Evolutionary conservation across 2,888 invertebrate genomes (phyloP), one percentile per base, ranked within the genome.

Genomic region (Eretmocerus hayati): DNA sequence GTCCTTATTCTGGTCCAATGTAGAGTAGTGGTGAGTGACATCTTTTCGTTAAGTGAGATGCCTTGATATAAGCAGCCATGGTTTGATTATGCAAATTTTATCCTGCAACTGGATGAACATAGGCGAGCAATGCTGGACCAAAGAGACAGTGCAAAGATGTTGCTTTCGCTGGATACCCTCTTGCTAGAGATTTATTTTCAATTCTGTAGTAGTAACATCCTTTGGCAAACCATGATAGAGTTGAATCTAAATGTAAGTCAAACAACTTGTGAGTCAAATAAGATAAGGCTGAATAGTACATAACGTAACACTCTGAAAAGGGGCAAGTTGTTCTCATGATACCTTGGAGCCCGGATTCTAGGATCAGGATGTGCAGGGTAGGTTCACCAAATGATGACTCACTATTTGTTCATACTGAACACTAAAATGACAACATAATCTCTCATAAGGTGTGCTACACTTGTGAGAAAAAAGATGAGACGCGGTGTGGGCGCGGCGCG

Each of bases 51-150:
- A 96, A 75, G 71, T 96, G 94, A 4, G 91, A 90, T 2, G 96
- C 96, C 75, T 96, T 94, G 69, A 97, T 95, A 73, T 99, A 99
- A 0, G 97, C 96, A 2, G 96, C 96, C 93, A 97, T 97, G 5
- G 99, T 97, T 71, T 95, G 95, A 73, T 96, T 95, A 68, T 95
- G 94, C 66, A 99, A 99, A 69, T 90, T 92, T 74, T 96, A 95
- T 23, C 87, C 84, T 8, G 95, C 95, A 75, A 99, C 96, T 21
- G 96, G 94, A 75, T 99, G 99, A 0, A 97, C 99, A 72, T 94
- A 96, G 0, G 94, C 91, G 42, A 99, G 74, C 97, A 97, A 99
- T 23, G 94, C 96, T 53, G 96, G 94, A 3, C 96, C 96, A 70
- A 93, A 96, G 32, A 91, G 78, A 50, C 87, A 81, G 72, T 93